Base-by-base conservation (phyloP, 1,140 invertebrate genomes). In the Pogonomyrmex californicus region DNA sequence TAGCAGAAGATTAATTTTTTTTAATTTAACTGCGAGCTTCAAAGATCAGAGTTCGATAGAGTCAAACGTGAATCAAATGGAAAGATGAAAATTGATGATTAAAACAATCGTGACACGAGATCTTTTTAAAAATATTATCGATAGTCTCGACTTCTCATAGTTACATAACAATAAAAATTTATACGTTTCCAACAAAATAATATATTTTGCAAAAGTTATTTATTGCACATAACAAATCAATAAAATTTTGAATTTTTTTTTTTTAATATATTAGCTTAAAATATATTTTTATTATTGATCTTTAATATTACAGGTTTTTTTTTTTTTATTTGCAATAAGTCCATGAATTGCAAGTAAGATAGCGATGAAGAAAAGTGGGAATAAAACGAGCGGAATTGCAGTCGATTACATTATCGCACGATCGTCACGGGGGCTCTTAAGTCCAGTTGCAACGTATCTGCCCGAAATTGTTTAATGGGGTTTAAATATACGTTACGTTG, bases 401-500 rank as follows among this genome's bases (percentile, higher is more conserved):
- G 47, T 12, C n/a, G 63, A 10, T 56, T 66, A 65, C 0, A 9
- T 65, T 60, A 85, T 23, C 58, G 33, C 71, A 56, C 49, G 58
- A 88, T 85, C 63, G 56, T 76, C 77, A 23, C 23, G 51, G 12
- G n/a, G 41, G 38, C 56, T 82, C 62, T 85, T 88, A 85, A 63
- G 63, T 44, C 65, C 88, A 89, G 87, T 89, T 75, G 88, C 54
- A 86, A 86, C 81, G 54, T 79, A 62, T 89, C 82, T 66, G 49
- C 38, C 65, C 73, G 73, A 89, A 71, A 79, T 86, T 81, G 54
- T 81, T 47, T 81, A 58, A 81, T 70, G 78, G 78, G 4, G 36
- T 60, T 78, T 81, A 81, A 81, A 81, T 70, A 81, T 56, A 81
- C n/a, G 17, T 70, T 68, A 6, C 41, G 62, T 54, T 79, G 36